Evolutionary conservation across 2,797 vertebrate species (phyloP).

Genomic region (Neosilurus hyrtlii): DNA sequence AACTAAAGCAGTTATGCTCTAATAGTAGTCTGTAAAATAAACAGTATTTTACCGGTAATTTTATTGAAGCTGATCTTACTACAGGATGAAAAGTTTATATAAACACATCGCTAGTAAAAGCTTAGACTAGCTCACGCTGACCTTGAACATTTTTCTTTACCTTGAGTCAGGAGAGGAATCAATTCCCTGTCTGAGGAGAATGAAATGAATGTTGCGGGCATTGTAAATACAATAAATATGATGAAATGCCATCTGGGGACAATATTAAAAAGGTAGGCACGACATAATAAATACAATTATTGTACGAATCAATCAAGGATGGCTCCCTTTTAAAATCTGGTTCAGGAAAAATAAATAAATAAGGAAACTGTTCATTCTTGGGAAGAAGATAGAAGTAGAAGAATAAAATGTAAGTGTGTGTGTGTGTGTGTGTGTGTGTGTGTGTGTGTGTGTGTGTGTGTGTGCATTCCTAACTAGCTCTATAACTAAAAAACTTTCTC

Average conservation of each 20-base stretch:
- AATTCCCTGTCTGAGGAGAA: background rate
- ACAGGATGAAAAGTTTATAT: background rate
- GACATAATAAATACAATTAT: background rate
- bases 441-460: background rate
- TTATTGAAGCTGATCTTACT: background rate
- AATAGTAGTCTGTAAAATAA: background rate
- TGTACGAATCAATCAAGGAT: background rate
- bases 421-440: conserved; percentile 1
- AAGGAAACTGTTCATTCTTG: no score
- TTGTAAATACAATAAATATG: background rate
- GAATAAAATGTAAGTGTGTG: background rate
- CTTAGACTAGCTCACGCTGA: background rate
- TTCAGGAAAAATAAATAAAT: background rate
- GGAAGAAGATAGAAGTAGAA: no score
- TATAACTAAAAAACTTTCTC: background rate
- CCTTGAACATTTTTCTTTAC: background rate
- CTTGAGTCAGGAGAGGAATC: background rate
- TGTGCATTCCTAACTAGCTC: background rate
- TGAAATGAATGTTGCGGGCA: background rate
- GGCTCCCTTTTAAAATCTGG: background rate
- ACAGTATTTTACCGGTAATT: background rate
- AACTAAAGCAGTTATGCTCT: background rate
- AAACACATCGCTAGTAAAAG: background rate
- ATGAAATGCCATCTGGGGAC: background rate
- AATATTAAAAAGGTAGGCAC: background rate